Base-by-base conservation (phyloP, 2,113 vertebrate species). In the Engraulis encrasicolus region DNA sequence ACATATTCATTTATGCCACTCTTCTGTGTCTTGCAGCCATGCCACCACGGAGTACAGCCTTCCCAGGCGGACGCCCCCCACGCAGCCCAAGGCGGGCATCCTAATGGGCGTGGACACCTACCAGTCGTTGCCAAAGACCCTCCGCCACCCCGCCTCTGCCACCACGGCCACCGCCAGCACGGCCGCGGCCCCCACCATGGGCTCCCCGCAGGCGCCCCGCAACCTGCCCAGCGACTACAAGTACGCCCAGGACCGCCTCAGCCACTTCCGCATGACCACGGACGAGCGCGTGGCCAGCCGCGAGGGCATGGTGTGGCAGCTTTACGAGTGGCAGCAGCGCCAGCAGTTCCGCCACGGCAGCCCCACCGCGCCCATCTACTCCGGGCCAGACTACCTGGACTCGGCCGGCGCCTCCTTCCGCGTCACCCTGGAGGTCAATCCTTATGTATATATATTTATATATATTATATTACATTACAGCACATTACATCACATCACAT, bases 261-360 rank as follows among this genome's bases (percentile, higher is more conserved):
- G 97, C 92, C 98, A 99, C 94, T 95, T 98, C 92, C 97, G 97
- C 90, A 99, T 99, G 98, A 98, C 97, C 7, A 96, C 96, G 0
- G 96, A 99, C 80, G 98, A 99, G 84, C 97, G 98, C 6, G 91
- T 96, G 86, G 97, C 97, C 12, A 96, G 93, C 61, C 97, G 97
- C 88, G 97, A 99, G 7, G 98, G 98, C 78, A 99, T 96, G 52
- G 98, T 99, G 84, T 99, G 98, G 98, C 98, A 98, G 93, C 95
- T 99, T 0, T 99, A 99, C 0, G 98, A 99, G 91, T 99, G 98
- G 98, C 98, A 99, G 91, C 98, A 99, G 92, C 94, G 98, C 77
- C 98, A 98, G 92, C 97, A 98, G 83, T 99, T 99, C 92, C 97
- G 98, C 20, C 98, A 99, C 0, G 98, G 98, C 86, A 99, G 98